Evolutionary conservation across 2,888 invertebrate species (phyloP), one percentile per base, ranked within the genome.

Genomic region (Aquatica leii): DNA sequence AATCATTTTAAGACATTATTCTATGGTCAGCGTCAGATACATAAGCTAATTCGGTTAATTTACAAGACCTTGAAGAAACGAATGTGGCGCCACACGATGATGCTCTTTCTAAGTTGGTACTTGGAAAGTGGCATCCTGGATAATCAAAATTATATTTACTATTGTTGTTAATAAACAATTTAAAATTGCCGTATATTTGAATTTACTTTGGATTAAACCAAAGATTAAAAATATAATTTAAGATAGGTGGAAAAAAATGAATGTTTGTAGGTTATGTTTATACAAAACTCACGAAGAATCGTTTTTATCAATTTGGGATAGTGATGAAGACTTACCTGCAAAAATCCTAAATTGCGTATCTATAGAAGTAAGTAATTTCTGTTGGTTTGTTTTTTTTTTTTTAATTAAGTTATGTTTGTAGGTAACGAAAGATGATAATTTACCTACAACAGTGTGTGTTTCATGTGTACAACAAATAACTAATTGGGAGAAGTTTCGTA

Each of bases 191-290:
- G n/a, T n/a, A n/a, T n/a, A n/a, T n/a, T n/a, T n/a, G n/a, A n/a
- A n/a, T n/a, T n/a, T n/a, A n/a, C n/a, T n/a, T n/a, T n/a, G n/a
- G n/a, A n/a, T n/a, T n/a, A n/a, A n/a, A n/a, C n/a, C n/a, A n/a
- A n/a, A n/a, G n/a, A n/a, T n/a, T n/a, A n/a, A n/a, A n/a, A n/a
- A n/a, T n/a, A n/a, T n/a, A n/a, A n/a, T n/a, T n/a, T n/a, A n/a
- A n/a, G 24, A 24, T 24, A 24, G 24, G n/a, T n/a, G n/a, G n/a
- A n/a, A n/a, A 31, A 59, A 56, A 55, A 72, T 72, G 70, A 67
- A 67, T 50, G 66, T 65, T 56, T 77, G 77, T 57, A 74, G 77
- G 70, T 71, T 77, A 70, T 77, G 77, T 70, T 70, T 77, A 58
- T 65, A 64, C 40, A 61, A 74, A 65, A 70, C 69, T 4, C 63